Percentiles rank a stretch among this genome's conserved stretches.
Conservation (phyloP, 2,113 vertebrate genomes). For the Empidonax alnorum region DNA sequence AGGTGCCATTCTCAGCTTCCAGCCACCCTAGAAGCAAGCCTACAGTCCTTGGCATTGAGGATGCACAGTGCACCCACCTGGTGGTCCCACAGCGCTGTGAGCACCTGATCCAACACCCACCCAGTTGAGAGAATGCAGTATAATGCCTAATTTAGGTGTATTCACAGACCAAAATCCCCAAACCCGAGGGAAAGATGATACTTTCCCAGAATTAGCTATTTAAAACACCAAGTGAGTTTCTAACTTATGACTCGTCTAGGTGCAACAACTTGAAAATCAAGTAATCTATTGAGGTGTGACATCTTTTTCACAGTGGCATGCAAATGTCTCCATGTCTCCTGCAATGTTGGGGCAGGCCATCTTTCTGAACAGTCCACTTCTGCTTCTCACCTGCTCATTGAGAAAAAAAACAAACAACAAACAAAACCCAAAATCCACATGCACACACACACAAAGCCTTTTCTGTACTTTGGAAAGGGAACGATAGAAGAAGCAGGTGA, state of each 20-base stretch:
- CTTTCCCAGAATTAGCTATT: background rate
- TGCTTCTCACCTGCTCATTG: background rate
- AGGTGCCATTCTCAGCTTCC: background rate
- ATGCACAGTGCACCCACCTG: background rate
- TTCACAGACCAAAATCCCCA: background rate
- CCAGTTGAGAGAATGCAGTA: background rate
- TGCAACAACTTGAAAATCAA: background rate
- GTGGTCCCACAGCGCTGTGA: rapidly evolving
- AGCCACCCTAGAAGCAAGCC: background rate
- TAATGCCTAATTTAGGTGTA: background rate
- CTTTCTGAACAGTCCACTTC: background rate
- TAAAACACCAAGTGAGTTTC: background rate
- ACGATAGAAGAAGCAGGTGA: background rate
- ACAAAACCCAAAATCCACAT: no score
- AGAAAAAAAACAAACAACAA: background rate
- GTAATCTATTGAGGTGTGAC: background rate
- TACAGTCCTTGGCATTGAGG: background rate
- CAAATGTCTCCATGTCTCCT: background rate
- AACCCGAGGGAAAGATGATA: background rate
- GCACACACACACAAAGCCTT: background rate
- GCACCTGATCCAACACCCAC: background rate
- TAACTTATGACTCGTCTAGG: rapidly evolving
- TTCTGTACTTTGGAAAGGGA: background rate
- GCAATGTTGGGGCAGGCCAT: background rate
- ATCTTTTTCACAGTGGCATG: background rate